Evolutionary conservation across 2,113 vertebrate genomes (phyloP), one percentile per base, ranked within the genome.

Genomic region (Oostethus manadensis): DNA sequence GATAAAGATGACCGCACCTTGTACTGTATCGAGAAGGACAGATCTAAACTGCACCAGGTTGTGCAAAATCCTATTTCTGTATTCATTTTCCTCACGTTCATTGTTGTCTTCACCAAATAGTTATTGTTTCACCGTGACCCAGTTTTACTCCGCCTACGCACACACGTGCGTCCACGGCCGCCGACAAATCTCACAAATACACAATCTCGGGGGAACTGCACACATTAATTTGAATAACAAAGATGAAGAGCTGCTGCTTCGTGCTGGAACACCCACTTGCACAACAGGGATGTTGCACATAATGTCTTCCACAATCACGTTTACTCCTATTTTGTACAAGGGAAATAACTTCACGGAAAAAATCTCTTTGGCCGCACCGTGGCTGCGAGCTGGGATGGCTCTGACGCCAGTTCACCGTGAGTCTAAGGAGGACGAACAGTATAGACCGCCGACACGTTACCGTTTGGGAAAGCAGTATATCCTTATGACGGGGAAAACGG

Each of bases 111-210:
- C 70, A 58, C 35, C 44, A 70, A 70, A 74, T 77, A 66, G 65
- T 72, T 73, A 65, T 78, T 76, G 70, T 72, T 68, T 66, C 65
- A 71, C 59, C 60, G 16, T 78, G 76, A 80, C 78, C 73, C 40
- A 83, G 68, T 80, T 78, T 70, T 68, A 47, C 55, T 44, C 4
- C 29, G 53, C 60, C 55, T 62, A 44, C 69, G n/a, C n/a, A n/a
- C n/a, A 38, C 6, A 59, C 47, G 42, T 49, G 55, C 61, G 57
- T 51, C 49, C 56, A 58, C 35, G 49, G 22, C 56, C 50, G 63
- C 53, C 56, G 44, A 58, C 16, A 68, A 33, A 58, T 62, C 43
- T 57, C 40, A 45, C 40, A 66, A 42, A 73, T 42, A 51, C 62
- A 63, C 51, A 78, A 67, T 64, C 66, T 61, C 65, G 57, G 46